Evolutionary conservation across 2,888 invertebrate species (phyloP).

Genomic region (Pollenia amentaria): DNA sequence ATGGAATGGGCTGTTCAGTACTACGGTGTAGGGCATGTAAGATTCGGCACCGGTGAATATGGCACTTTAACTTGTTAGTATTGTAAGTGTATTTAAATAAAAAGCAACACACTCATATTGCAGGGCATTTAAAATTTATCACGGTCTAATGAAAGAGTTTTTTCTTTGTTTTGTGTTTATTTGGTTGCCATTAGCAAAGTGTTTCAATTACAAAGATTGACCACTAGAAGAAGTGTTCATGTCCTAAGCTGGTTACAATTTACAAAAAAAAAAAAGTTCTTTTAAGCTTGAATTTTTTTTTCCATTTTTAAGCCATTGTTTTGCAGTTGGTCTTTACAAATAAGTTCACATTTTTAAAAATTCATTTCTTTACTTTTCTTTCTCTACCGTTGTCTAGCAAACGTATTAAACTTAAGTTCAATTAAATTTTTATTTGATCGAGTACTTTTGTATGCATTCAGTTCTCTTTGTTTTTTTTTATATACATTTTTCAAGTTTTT

Average conservation of each 20-base stretch:
- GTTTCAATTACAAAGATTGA: constrained; percentile 43
- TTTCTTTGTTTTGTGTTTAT: not conserved
- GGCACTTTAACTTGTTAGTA: not conserved
- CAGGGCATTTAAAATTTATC: constrained; percentile 13
- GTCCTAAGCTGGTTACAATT: not conserved
- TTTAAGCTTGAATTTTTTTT: not conserved
- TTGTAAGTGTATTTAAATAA: not conserved
- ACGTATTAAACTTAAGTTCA: not conserved
- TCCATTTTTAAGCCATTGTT: constrained; percentile 12
- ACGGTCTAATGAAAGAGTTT: constrained; percentile 12
- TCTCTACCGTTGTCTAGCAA: not conserved
- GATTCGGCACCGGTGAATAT: too few species aligned
- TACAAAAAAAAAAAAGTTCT: not conserved
- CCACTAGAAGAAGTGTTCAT: not conserved
- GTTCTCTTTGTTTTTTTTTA: not conserved
- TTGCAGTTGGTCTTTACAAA: constrained; percentile 36
- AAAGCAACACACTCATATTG: not conserved
- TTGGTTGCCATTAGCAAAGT: constrained; percentile 23
- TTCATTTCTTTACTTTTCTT: constrained; percentile 22
- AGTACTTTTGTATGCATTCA: constrained; percentile 39
- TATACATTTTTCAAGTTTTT: not conserved
- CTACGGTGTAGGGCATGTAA: too few species aligned
- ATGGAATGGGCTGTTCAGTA: too few species aligned
- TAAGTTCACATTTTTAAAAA: constrained; percentile 30
- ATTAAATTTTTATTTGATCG: constrained; percentile 36